A percentile compares a stretch with the other conserved stretches of the same genome.
Conservation (phyloP, 2,113 vertebrate species). For the Rhipidura dahli region DNA sequence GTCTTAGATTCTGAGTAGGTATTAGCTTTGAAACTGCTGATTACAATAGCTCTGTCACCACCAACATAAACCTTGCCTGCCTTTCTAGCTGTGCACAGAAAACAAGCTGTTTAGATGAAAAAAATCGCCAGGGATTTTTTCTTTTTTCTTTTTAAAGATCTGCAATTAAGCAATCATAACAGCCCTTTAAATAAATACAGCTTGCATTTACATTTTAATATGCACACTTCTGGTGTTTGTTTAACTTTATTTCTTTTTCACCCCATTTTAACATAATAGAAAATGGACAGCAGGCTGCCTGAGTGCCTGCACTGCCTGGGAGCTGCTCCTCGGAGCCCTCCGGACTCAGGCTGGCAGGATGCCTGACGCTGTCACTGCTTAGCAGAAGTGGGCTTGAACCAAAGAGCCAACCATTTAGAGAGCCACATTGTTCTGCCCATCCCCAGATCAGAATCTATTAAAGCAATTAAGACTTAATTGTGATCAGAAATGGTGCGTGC, state of each 20-base stretch:
- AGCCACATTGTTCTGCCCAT: not conserved
- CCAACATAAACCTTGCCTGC: not conserved
- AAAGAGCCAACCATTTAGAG: not conserved
- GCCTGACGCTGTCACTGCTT: not conserved
- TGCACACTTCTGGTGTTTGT: slow-evolving; percentile 12
- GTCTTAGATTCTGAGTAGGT: not conserved
- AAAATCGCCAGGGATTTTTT: not conserved
- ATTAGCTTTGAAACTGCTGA: not conserved
- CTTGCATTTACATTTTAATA: not conserved
- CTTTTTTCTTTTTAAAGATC: not conserved
- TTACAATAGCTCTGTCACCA: not conserved
- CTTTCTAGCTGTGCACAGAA: not conserved
- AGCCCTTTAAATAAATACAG: not conserved
- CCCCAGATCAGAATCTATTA: not conserved
- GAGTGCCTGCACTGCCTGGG: not conserved
- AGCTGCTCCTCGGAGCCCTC: not conserved
- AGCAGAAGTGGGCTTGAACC: not conserved
- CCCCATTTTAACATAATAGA: not conserved
- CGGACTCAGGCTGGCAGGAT: not conserved
- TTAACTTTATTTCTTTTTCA: slow-evolving; percentile 33
- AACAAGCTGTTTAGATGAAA: not conserved
- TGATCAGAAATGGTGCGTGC: not conserved
- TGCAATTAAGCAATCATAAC: not conserved
- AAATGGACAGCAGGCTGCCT: not conserved
- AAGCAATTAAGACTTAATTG: not conserved